Conservation (phyloP, 2,888 invertebrate genomes). For the Euplagia quadripunctaria region DNA sequence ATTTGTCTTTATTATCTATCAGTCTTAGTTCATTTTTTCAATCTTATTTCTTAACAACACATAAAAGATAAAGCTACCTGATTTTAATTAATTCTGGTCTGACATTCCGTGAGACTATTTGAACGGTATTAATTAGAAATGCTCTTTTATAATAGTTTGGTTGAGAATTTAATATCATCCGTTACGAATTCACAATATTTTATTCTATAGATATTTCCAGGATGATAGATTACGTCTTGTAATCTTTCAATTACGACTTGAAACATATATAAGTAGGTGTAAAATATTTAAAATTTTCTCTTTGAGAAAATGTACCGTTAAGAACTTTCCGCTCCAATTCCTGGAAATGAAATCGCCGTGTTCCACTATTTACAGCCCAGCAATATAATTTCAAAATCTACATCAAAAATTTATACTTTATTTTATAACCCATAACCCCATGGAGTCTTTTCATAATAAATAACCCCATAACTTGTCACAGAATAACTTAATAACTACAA, state of each 20-base stretch:
- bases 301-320: no score
- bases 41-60: not conserved
- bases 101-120: constrained; percentile 2
- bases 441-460: constrained; percentile 5
- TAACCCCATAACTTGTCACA: constrained; percentile 16
- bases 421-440: constrained; percentile 11
- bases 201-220: not conserved
- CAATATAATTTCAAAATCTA: not conserved
- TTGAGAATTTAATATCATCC: constrained; percentile 1
- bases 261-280: not conserved
- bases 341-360: not conserved
- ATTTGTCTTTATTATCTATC: no score
- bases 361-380: not conserved
- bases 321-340: no score
- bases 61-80: not conserved
- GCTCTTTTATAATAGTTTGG: not conserved
- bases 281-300: no score
- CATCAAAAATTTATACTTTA: not conserved
- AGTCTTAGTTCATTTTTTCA: no score
- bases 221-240: not conserved
- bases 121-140: not conserved
- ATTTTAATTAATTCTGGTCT: not conserved
- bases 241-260: not conserved
- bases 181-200: not conserved
- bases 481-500: constrained; percentile 31